These are phyloP conservation scores for Gnathonemus longibarbis DNA, from an alignment of 2,113 vertebrate genomes.

Conservation along the genomic window DNA sequence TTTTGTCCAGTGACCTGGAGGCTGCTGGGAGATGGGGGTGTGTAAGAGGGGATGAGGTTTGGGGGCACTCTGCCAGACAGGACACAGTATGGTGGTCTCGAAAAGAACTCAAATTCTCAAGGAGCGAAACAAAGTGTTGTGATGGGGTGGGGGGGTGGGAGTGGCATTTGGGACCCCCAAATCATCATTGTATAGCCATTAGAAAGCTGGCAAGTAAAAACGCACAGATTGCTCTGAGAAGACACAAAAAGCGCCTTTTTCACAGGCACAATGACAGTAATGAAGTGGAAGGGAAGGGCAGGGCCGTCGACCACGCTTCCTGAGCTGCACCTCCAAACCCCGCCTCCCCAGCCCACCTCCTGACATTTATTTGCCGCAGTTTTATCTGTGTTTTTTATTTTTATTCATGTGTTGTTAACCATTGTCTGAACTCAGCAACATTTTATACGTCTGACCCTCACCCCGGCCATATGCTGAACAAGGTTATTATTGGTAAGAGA, in stretches of 20 bases:
- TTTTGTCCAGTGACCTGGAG: constrained; percentile 28
- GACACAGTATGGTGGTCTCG: constrained; percentile 12
- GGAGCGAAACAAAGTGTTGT: constrained; percentile 27
- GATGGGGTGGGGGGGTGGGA: background rate
- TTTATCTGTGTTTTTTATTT: constrained; percentile 78
- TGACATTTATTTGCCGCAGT: constrained; percentile 70
- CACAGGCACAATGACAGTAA: constrained; percentile 75
- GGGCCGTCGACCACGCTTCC: constrained; percentile 68
- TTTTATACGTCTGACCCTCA: constrained; percentile 90
- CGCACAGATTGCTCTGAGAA: constrained; percentile 70
- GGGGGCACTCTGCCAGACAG: constrained; percentile 5
- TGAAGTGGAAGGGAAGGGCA: constrained; percentile 73
- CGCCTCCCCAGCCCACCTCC: constrained; percentile 40
- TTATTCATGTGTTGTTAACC: constrained; percentile 88
- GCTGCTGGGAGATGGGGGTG: background rate
- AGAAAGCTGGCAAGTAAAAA: constrained; percentile 72
- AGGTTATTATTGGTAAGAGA: constrained; percentile 19
- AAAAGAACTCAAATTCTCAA: constrained; percentile 30
- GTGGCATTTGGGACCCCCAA: constrained; percentile 44
- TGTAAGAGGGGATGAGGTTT: constrained; percentile 16
- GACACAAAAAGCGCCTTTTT: constrained; percentile 65
- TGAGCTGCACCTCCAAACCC: constrained; percentile 41
- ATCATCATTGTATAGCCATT: constrained; percentile 85
- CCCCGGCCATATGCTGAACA: constrained; percentile 84
- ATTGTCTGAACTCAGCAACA: constrained; percentile 69